Evolutionary conservation across 2,888 invertebrate genomes (phyloP).

Genomic region (Doris montereyensis): DNA sequence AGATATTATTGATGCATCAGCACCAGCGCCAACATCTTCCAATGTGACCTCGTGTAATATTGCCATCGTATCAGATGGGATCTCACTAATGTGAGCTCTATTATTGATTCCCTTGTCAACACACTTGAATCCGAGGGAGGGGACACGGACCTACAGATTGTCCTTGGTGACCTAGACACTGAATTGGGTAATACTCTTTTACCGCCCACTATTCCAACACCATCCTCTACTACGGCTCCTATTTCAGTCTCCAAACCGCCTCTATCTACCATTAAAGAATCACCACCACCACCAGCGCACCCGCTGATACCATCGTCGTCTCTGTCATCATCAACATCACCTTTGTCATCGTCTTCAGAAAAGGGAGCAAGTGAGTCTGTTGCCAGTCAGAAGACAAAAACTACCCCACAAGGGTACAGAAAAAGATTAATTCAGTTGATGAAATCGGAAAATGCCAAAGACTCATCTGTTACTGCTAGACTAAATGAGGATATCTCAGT

Average conservation of each 20-base stretch:
- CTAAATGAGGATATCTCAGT: neutral
- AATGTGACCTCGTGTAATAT: too few relatives aligned
- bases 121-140: conserved; percentile 22
- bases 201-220: neutral
- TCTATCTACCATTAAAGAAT: neutral
- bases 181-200: neutral
- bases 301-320: conserved; percentile 7
- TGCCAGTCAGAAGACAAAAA: conserved; percentile 13
- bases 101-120: conserved; percentile 35
- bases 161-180: conserved; percentile 31
- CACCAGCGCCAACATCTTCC: too few relatives aligned
- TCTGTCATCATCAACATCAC: conserved; percentile 1
- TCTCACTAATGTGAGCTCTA: neutral
- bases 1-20: neutral
- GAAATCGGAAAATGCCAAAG: conserved; percentile 34
- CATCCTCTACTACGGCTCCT: neutral
- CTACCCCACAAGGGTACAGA: conserved; percentile 42
- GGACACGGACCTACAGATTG: conserved; percentile 32
- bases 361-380: too few relatives aligned
- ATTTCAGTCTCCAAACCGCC: neutral
- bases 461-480: neutral
- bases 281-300: neutral
- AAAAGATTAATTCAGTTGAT: conserved; percentile 44
- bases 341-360: conserved; percentile 14
- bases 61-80: neutral